Evolutionary conservation across 2,888 invertebrate genomes (phyloP), one percentile per base, ranked within the genome.

Genomic region (Pterobdella sp.): DNA sequence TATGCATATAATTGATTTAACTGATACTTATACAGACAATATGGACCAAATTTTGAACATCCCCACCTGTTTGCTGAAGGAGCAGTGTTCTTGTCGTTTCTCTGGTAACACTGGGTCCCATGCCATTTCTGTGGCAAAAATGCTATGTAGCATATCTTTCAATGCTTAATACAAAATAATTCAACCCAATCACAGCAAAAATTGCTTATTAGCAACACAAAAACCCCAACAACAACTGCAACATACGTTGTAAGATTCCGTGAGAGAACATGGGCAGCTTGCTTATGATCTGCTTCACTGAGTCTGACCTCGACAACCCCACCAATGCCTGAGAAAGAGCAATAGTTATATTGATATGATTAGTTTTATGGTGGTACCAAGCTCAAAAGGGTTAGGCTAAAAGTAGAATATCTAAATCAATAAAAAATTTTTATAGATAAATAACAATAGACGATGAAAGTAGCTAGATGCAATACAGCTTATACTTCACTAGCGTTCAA

Each of bases 21-120:
- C n/a, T n/a, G n/a, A n/a, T n/a, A n/a, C n/a, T n/a, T n/a, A n/a
- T n/a, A n/a, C n/a, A n/a, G n/a, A n/a, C n/a, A n/a, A n/a, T n/a
- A n/a, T n/a, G n/a, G n/a, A n/a, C n/a, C n/a, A n/a, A n/a, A n/a
- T n/a, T n/a, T n/a, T n/a, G n/a, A n/a, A n/a, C n/a, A n/a, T n/a
- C n/a, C n/a, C n/a, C n/a, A n/a, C n/a, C 82, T 94, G 92, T 81
- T 92, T 93, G 84, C 95, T 95, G 83, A 98, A 98, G 84, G 90
- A 89, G 0, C 93, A 91, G 84, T 98, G 97, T 80, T 96, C 95
- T 77, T 91, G 90, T 0, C 94, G 87, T 84, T 94, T 95, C 84
- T 98, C 97, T 85, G 95, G 94, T 0, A 96, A 87, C 75, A 98
- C 93, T 18, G 97, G 97, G 84, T 96, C 95, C 72, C 93, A 90